Percentiles rank a stretch among this genome's conserved stretches.
Evolutionary conservation across 1,140 invertebrate species (phyloP).

Genomic region (Matsumurasca onukii): DNA sequence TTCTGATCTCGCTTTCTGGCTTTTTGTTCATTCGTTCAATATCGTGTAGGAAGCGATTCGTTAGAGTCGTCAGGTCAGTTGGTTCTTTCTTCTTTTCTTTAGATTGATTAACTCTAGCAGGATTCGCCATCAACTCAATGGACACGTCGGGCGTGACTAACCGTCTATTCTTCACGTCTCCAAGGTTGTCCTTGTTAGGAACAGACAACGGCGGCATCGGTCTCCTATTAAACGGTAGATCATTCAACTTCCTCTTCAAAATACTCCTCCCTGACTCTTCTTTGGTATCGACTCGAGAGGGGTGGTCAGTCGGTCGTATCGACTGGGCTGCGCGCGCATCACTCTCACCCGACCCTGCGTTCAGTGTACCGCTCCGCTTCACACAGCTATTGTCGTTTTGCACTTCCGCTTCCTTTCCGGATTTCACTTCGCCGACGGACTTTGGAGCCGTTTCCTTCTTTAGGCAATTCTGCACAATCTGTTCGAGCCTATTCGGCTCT

Average conservation of each 20-base stretch:
- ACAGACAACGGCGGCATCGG: too few relatives aligned
- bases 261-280: constrained; percentile 27
- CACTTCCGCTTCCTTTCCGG: constrained; percentile 17
- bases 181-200: constrained; percentile 19
- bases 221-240: constrained; percentile 15
- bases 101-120: constrained; percentile 13
- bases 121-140: constrained; percentile 39
- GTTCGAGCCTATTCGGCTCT: constrained; percentile 20
- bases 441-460: background rate
- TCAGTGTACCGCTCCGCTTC: constrained; percentile 17
- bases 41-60: constrained; percentile 19
- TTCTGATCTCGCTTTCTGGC: constrained; percentile 10
- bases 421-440: background rate
- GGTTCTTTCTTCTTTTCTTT: constrained; percentile 21
- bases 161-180: constrained; percentile 39
- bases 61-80: constrained; percentile 18
- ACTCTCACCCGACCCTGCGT: background rate
- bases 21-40: constrained; percentile 27
- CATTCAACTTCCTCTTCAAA: constrained; percentile 39
- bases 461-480: constrained; percentile 24
- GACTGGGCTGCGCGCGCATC: constrained; percentile 8
- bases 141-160: constrained; percentile 42
- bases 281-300: constrained; percentile 1
- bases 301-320: constrained; percentile 7
- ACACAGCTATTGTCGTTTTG: background rate